Evolutionary conservation across 2,797 vertebrate genomes (phyloP).

Genomic region (Austrolebias charrua): DNA sequence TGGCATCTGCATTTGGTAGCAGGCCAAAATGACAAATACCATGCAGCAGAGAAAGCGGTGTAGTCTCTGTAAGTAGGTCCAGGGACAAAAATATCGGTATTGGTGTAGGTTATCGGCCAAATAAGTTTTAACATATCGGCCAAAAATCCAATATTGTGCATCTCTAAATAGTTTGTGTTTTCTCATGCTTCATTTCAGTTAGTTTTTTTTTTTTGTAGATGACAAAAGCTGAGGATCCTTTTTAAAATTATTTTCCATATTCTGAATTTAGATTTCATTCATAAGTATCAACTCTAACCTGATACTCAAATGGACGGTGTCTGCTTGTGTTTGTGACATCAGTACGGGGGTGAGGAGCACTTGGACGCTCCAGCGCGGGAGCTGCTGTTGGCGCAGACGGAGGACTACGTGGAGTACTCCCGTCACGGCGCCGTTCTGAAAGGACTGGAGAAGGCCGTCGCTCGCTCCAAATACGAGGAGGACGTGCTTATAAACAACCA

Average conservation of each 20-base stretch:
- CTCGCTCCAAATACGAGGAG: constrained; percentile 96
- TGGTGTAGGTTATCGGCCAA: too few relatives aligned
- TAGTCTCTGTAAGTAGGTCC: too few relatives aligned
- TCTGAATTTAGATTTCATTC: background rate
- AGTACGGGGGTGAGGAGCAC: constrained; percentile 97
- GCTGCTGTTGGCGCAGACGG: constrained; percentile 93
- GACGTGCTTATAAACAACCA: constrained; percentile 95
- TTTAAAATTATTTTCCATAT: background rate
- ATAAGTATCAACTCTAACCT: background rate
- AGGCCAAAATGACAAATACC: too few relatives aligned
- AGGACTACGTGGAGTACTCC: constrained; percentile 97
- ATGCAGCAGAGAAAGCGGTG: too few relatives aligned
- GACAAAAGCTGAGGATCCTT: background rate
- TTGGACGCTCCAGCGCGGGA: constrained; percentile 90
- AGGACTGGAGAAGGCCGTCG: constrained; percentile 93
- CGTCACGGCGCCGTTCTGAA: constrained; percentile 95
- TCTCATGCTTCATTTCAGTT: too few relatives aligned
- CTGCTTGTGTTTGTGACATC: constrained; percentile 24
- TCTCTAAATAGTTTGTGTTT: background rate
- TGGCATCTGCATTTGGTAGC: too few relatives aligned
- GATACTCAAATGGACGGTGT: too few relatives aligned
- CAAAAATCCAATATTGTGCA: too few relatives aligned
- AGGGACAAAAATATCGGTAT: too few relatives aligned
- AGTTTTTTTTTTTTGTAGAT: background rate
- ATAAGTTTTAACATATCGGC: too few relatives aligned